Conservation (phyloP, 2,888 invertebrate species). For the Portevinia maculata region DNA sequence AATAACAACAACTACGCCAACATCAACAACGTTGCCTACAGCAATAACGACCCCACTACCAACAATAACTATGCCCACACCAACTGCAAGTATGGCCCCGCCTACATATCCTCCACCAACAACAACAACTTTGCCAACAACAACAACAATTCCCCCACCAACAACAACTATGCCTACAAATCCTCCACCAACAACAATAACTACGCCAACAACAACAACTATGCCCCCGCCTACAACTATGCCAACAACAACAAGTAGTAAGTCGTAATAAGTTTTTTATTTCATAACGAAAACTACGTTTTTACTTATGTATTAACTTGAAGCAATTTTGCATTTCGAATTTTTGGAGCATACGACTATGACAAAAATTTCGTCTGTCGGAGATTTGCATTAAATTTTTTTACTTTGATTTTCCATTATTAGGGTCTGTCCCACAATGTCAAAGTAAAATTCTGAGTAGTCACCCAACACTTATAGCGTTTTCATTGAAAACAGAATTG, state of each 20-base stretch:
- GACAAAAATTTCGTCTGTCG: no score
- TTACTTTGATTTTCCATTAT: no score
- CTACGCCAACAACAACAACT: not conserved
- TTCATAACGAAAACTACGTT: not conserved
- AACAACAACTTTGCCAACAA: not conserved
- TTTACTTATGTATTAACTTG: no score
- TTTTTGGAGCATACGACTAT: no score
- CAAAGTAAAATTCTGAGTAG: no score
- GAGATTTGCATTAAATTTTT: no score
- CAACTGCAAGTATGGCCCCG: no score
- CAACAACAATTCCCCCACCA: conserved; percentile 9
- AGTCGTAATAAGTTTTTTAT: not conserved
- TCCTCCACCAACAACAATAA: conserved; percentile 3
- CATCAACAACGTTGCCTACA: conserved; percentile 5
- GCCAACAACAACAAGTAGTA: not conserved
- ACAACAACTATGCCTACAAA: conserved; percentile 1
- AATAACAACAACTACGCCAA: not conserved
- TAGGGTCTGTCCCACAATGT: no score
- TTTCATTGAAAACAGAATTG: no score
- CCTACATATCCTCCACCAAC: conserved; percentile 9
- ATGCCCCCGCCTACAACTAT: not conserved
- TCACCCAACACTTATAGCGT: no score
- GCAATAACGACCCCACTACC: conserved; percentile 7
- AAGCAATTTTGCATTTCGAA: no score
- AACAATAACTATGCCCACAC: not conserved